Base-by-base conservation (phyloP, 2,888 invertebrate genomes). In the Philereme transversata region DNA sequence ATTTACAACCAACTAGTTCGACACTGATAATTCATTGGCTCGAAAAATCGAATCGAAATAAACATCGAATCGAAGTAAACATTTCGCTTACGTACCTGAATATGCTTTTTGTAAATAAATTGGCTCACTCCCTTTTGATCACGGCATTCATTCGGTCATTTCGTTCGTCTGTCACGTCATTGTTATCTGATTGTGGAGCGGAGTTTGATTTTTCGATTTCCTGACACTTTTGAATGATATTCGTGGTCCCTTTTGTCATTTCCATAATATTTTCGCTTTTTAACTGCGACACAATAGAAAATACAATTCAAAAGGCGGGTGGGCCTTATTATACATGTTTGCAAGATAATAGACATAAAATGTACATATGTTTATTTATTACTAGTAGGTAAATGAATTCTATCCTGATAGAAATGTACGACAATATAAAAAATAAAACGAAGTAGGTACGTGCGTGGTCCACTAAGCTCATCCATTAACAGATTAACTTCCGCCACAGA, bases 181-280 rank as follows among this genome's bases (percentile, higher is more conserved):
- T 68, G 72, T 70, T 82, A 83, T 84, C 84, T 78, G 74, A 81
- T 78, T 77, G 80, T 81, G 69, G 74, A 80, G 77, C 76, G 68
- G 77, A 81, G 81, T 87, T 87, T 82, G 86, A 88, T 88, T 87
- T 86, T 88, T 84, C 83, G 84, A 86, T 90, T 88, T 88, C 88
- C 88, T 80, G 79, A 78, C 80, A 82, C 82, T 71, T 78, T 77
- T 81, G 78, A 83, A 85, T 82, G 80, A 79, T 77, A 76, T 74
- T 72, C 66, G 74, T 73, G 74, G 74, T 75, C 33, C 33, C 46
- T 35, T 53, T 60, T 60, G 51, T 54, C 41, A 22, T 22, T 22
- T 22, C 22, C 22, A 22, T 22, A 22, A 22, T 22, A 22, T 22
- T 22, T 3, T 22, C 22, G 22, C 22, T 22, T 22, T 22, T 1